phyloP scores from a whole-genome alignment of 2,797 vertebrate genomes.

The Hybognathus amarus region DNA sequence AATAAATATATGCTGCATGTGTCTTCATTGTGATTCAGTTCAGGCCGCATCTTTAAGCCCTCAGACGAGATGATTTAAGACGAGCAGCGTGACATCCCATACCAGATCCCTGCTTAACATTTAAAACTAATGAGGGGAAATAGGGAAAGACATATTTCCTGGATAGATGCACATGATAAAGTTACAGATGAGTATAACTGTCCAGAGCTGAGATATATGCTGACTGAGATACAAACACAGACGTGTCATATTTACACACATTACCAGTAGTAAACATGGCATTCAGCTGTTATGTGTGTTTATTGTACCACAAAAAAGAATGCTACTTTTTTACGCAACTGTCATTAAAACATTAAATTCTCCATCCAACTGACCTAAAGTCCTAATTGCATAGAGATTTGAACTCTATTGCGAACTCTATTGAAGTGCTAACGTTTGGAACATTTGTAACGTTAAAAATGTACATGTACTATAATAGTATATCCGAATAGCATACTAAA shows the following conservation, averaged over 20 bases:
- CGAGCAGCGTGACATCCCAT: slow-evolving; percentile 16
- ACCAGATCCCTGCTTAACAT: slow-evolving; percentile 17
- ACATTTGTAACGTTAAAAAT: not conserved
- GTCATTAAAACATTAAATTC: not conserved
- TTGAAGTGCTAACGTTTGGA: not conserved
- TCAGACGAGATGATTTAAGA: not conserved
- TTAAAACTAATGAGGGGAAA: slow-evolving; percentile 1
- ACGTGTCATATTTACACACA: no score
- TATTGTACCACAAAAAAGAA: no score
- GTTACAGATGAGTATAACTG: not conserved
- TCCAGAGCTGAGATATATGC: not conserved
- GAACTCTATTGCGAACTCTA: not conserved
- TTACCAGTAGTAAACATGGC: not conserved
- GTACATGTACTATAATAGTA: not conserved
- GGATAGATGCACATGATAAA: not conserved
- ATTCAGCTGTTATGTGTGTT: not conserved
- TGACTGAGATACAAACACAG: not conserved
- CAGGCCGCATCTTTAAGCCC: not conserved
- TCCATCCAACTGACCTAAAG: not conserved
- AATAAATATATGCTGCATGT: not conserved
- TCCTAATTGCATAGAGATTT: not conserved
- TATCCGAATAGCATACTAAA: not conserved
- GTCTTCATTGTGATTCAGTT: slow-evolving; percentile 22
- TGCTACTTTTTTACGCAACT: not conserved
- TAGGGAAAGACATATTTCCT: not conserved